Evolutionary conservation across 2,797 vertebrate genomes (phyloP).

Genomic region (Cichlasoma orientale): DNA sequence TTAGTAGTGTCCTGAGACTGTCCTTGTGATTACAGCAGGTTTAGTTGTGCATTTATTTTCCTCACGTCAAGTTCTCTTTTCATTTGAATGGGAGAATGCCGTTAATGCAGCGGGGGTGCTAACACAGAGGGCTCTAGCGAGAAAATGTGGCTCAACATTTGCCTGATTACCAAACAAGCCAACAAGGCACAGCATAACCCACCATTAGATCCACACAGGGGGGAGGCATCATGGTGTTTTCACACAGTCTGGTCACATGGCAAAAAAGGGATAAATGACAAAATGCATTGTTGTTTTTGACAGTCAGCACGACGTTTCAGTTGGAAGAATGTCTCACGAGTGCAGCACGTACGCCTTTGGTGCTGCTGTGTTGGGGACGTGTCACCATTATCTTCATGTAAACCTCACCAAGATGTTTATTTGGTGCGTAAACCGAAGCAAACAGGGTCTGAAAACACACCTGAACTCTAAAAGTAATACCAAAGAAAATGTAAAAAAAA

Average conservation of each 20-base stretch:
- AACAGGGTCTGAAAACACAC: neutral
- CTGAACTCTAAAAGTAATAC: neutral
- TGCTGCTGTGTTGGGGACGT: neutral
- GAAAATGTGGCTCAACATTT: neutral
- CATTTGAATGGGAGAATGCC: neutral
- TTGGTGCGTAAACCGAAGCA: neutral
- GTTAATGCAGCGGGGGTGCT: neutral
- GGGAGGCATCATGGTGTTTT: neutral
- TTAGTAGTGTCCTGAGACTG: neutral
- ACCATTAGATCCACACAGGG: neutral
- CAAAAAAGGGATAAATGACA: neutral
- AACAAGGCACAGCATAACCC: neutral
- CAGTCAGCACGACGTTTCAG: neutral
- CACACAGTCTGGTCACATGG: neutral
- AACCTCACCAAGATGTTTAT: neutral
- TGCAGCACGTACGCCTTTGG: neutral
- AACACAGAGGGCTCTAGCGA: neutral
- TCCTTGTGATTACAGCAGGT: neutral
- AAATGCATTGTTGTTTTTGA: slow-evolving; percentile 1
- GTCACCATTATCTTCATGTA: neutral
- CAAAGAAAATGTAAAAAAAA: neutral
- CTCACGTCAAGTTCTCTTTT: neutral
- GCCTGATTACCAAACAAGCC: neutral
- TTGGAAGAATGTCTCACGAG: neutral
- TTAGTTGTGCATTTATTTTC: neutral